Evolutionary conservation across 2,113 vertebrate genomes (phyloP).

Genomic region (Phrynosoma platyrhinos): DNA sequence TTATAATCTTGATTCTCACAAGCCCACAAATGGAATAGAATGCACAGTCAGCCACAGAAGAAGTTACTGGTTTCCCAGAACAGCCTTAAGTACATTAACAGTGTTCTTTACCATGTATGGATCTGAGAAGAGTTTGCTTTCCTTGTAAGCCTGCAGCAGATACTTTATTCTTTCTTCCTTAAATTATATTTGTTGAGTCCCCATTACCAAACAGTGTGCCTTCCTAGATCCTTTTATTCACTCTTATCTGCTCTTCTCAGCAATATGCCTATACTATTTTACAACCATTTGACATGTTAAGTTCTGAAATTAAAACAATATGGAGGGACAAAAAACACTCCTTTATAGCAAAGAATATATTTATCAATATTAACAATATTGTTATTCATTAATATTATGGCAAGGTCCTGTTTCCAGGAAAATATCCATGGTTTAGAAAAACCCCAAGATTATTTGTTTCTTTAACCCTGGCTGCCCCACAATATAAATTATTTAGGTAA

Average conservation of each 20-base stretch:
- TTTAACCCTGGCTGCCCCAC: too few relatives aligned
- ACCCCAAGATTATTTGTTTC: too few relatives aligned
- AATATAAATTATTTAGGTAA: too few relatives aligned
- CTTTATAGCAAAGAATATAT: too few relatives aligned
- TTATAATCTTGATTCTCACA: not conserved
- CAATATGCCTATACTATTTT: not conserved
- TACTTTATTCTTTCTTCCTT: not conserved
- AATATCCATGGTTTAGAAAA: too few relatives aligned
- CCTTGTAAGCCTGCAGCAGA: not conserved
- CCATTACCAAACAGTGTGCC: not conserved
- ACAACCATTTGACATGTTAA: not conserved
- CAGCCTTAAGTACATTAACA: not conserved
- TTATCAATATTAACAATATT: too few relatives aligned
- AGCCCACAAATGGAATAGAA: constrained; percentile 2
- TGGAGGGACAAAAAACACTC: not conserved
- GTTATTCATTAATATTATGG: too few relatives aligned
- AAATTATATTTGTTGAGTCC: not conserved
- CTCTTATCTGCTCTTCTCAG: not conserved
- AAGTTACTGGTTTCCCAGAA: not conserved
- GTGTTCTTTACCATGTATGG: accelerated
- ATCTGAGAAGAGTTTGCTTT: not conserved
- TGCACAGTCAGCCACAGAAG: not conserved
- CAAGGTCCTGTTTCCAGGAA: too few relatives aligned
- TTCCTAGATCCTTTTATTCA: not conserved
- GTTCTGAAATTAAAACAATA: not conserved